A percentile compares a stretch with the other conserved stretches of the same genome.
These are phyloP conservation scores for Drosophila nr. fundita DNA, from an alignment of 2,888 invertebrate species.

Conservation along the genomic window DNA sequence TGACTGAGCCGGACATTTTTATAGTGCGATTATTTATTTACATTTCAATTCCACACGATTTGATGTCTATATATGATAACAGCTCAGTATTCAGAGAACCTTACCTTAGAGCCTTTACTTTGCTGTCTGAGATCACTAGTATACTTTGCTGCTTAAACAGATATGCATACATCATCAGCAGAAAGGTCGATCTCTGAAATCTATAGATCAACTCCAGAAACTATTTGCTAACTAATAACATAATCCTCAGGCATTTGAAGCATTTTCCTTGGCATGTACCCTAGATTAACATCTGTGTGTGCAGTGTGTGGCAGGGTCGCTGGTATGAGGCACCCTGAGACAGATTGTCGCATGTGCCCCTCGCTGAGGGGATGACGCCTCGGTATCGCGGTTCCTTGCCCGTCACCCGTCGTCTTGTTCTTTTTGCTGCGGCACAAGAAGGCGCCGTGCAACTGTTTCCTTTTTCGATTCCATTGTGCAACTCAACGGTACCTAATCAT, in stretches of 20 bases:
- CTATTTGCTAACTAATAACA: slow-evolving; percentile 17
- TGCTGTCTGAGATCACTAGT: not conserved
- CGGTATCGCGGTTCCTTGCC: slow-evolving; percentile 46
- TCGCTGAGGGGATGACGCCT: slow-evolving; percentile 76
- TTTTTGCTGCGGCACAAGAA: slow-evolving; percentile 66
- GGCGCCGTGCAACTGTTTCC: slow-evolving; percentile 73
- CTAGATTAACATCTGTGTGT: slow-evolving; percentile 6
- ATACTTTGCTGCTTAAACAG: not conserved
- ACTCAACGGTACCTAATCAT: slow-evolving; percentile 70
- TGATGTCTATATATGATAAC: not conserved
- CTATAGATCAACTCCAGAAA: not conserved
- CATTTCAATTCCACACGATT: not conserved
- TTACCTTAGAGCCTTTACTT: not conserved
- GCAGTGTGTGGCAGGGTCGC: slow-evolving; percentile 2
- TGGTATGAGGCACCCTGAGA: slow-evolving; percentile 46
- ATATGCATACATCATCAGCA: not conserved
- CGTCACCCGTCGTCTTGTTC: slow-evolving; percentile 50
- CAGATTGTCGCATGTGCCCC: slow-evolving; percentile 34
- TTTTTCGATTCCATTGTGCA: slow-evolving; percentile 43
- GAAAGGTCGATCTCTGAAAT: not conserved
- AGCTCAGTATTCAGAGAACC: not conserved
- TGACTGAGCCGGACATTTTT: not conserved
- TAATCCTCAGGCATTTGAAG: slow-evolving; percentile 28
- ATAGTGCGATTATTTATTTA: not conserved
- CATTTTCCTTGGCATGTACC: slow-evolving; percentile 8